phyloP scores from a whole-genome alignment of 1,140 invertebrate genomes.

The Gonatopus flavifemur region DNA sequence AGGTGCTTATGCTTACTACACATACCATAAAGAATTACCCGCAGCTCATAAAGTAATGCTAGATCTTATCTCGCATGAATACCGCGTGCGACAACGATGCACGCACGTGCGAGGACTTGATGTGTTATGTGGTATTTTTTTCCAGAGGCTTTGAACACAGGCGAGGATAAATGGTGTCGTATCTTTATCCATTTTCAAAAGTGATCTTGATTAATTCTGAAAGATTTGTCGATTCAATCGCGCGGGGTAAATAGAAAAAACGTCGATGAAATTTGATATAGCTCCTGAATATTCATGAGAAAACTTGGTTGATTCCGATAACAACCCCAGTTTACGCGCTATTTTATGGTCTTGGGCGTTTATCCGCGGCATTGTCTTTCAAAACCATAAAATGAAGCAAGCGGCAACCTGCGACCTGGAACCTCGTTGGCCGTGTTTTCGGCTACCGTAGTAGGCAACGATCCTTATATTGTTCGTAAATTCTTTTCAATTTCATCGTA shows the following conservation, averaged over 20 bases:
- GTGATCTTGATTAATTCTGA: slow-evolving; percentile 15
- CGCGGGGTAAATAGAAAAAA: slow-evolving; percentile 12
- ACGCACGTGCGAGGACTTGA: slow-evolving; percentile 33
- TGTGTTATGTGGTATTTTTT: slow-evolving; percentile 29
- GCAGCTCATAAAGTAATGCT: slow-evolving; percentile 58
- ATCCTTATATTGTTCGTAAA: no score
- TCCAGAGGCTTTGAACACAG: slow-evolving; percentile 7
- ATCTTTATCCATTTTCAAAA: slow-evolving; percentile 10
- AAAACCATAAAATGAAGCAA: slow-evolving; percentile 58
- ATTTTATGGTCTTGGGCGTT: no score
- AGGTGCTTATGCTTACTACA: slow-evolving; percentile 25
- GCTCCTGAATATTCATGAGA: no score
- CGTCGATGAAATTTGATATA: no score
- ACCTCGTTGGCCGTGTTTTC: no score
- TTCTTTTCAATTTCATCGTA: no score
- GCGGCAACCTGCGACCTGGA: slow-evolving; percentile 18
- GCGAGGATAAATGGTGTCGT: slow-evolving; percentile 8
- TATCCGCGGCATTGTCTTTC: slow-evolving; percentile 57
- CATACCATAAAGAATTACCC: slow-evolving; percentile 55
- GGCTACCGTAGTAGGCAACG: no score
- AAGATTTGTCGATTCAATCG: slow-evolving; percentile 22
- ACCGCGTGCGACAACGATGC: slow-evolving; percentile 46
- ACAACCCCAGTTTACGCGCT: no score
- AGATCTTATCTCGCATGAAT: slow-evolving; percentile 55
- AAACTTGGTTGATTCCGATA: no score